A percentile compares a stretch with the other conserved stretches of the same genome.
These are phyloP conservation scores for Ariopsis seemanni DNA, from an alignment of 2,113 vertebrate species.

Conservation along the genomic window DNA sequence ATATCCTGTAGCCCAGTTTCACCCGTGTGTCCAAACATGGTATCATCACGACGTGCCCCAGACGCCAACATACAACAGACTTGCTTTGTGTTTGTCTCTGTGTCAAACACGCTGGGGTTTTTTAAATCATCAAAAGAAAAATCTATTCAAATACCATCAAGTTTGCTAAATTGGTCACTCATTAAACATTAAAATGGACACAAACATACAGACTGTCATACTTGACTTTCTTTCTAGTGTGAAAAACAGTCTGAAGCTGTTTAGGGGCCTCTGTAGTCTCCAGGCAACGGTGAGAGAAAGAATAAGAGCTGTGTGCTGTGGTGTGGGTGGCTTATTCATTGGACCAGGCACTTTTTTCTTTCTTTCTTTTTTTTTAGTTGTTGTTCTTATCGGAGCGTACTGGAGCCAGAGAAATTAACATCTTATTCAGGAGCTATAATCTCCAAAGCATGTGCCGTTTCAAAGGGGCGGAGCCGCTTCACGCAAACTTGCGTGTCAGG, in stretches of 20 bases:
- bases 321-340: slow-evolving; percentile 34
- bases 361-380: not conserved
- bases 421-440: slow-evolving; percentile 41
- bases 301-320: slow-evolving; percentile 8
- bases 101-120: not conserved
- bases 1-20: slow-evolving; percentile 37
- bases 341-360: not conserved
- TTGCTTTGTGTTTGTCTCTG: not conserved
- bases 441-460: slow-evolving; percentile 33
- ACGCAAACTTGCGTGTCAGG: slow-evolving; percentile 25
- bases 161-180: not conserved
- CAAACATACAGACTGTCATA: not conserved
- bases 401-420: slow-evolving; percentile 38
- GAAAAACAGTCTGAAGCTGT: slow-evolving; percentile 31
- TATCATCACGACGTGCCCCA: not conserved
- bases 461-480: slow-evolving; percentile 11
- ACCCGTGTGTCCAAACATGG: slow-evolving; percentile 43
- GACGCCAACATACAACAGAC: not conserved
- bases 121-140: not conserved
- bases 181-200: not conserved
- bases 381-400: slow-evolving; percentile 20
- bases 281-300: slow-evolving; percentile 36
- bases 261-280: slow-evolving; percentile 29
- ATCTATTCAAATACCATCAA: not conserved
- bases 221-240: not conserved